These are phyloP conservation scores for Coenonympha arcania DNA, from an alignment of 2,888 invertebrate genomes.

Conservation along the genomic window DNA sequence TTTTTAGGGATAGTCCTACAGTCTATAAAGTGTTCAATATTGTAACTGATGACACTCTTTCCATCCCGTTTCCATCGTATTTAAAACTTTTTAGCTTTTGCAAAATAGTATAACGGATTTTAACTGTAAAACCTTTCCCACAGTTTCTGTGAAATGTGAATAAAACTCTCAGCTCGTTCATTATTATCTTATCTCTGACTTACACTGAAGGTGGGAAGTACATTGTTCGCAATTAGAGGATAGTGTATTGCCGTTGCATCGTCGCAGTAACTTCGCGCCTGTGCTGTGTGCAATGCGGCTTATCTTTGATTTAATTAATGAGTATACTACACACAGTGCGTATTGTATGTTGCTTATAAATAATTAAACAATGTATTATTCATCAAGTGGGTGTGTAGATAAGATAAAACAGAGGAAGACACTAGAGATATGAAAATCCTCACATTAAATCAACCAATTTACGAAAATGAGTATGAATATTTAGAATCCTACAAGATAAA, in stretches of 20 bases:
- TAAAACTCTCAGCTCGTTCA: neutral
- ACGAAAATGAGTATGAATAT: no score
- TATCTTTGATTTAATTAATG: slow-evolving; percentile 1
- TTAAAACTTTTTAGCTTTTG: no score
- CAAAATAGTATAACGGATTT: no score
- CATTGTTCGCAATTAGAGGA: slow-evolving; percentile 19
- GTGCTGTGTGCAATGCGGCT: neutral
- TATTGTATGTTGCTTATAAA: neutral
- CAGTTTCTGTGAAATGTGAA: no score
- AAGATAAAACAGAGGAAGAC: neutral
- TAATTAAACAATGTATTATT: neutral
- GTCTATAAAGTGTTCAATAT: no score
- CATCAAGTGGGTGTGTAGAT: no score
- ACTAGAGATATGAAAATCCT: neutral
- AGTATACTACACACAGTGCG: neutral
- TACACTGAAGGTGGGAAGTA: slow-evolving; percentile 12
- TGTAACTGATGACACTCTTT: no score
- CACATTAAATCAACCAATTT: no score
- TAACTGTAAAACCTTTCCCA: no score
- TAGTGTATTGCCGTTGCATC: neutral
- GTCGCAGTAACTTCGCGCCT: neutral
- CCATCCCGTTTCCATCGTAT: no score
- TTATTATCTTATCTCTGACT: slow-evolving; percentile 3
- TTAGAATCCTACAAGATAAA: no score
- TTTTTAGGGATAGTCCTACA: no score